Conservation (phyloP, 2,888 invertebrate species). For the Pelosia muscerda region DNA sequence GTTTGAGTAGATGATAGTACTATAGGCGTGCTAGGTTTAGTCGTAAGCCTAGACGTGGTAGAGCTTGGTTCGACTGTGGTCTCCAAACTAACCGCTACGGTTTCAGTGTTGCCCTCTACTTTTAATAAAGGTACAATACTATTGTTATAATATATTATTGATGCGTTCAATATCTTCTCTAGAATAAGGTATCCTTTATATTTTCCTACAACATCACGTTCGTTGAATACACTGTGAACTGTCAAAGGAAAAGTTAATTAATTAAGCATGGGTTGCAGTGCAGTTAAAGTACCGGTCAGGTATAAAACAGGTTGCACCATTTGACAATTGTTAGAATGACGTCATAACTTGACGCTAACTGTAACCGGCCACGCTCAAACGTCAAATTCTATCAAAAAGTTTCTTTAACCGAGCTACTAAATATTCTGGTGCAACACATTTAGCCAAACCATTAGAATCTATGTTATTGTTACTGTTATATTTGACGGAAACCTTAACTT, state of each 20-base stretch:
- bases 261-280: neutral
- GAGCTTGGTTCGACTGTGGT: neutral
- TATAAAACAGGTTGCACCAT: no score
- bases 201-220: neutral
- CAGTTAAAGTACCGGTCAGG: no score
- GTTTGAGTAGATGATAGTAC: neutral
- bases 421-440: no score
- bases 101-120: neutral
- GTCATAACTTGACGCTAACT: no score
- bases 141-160: neutral
- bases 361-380: no score
- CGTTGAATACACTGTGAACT: neutral
- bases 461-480: no score
- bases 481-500: no score
- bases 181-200: conserved; percentile 6
- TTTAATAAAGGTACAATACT: conserved; percentile 5
- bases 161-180: conserved; percentile 6
- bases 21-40: neutral
- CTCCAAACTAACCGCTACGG: neutral
- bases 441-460: no score
- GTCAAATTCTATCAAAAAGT: no score
- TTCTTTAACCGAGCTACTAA: no score
- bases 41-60: no score
- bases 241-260: neutral
- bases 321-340: no score